Base-by-base conservation (phyloP, 2,797 vertebrate genomes). In the Premnoplex brunnescens region DNA sequence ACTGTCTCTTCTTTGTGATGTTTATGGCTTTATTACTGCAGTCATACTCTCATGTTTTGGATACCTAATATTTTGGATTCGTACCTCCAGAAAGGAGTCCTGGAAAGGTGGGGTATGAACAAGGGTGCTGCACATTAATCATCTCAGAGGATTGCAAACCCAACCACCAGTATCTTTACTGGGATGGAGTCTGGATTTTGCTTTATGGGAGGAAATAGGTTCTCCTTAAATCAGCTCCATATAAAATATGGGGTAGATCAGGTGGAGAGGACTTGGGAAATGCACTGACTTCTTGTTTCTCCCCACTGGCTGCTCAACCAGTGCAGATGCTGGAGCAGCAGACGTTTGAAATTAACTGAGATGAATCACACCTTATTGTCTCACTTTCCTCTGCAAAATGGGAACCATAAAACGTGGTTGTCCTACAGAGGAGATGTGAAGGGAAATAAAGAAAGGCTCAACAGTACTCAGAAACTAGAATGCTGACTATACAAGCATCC, bases 341-440 rank as follows among this genome's bases (percentile, higher is more conserved):
- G 51, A 32, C 78, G 36, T 73, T 84, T 64, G 63, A 72, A 85
- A 72, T 67, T 69, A 71, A 37, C 73, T 43, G 67, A 62, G 63
- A 89, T 73, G 24, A 63, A 93, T 93, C 74, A 67, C 55, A 58
- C 51, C 14, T 59, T 76, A 51, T n/a, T 85, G 59, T 69, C 71
- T 80, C 49, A 24, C 86, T 89, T 86, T 56, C 17, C n/a, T 71
- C 71, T 94, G 56, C 63, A 59, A 82, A 94, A 94, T 60, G 44
- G 48, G 77, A 90, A 43, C 19, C 44, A n/a, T 76, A 69, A 91
- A 91, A 67, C 30, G 67, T 67, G 48, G 17, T 34, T 93, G 24
- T 60, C 64, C 78, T 83, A 4, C 18, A 62, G 60, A 67, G 82
- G 43, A 66, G 15, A 19, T 34, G 12, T 48, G 67, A 85, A 62